Evolutionary conservation across 2,888 invertebrate genomes (phyloP).

Genomic region (Aphodius sticticus): DNA sequence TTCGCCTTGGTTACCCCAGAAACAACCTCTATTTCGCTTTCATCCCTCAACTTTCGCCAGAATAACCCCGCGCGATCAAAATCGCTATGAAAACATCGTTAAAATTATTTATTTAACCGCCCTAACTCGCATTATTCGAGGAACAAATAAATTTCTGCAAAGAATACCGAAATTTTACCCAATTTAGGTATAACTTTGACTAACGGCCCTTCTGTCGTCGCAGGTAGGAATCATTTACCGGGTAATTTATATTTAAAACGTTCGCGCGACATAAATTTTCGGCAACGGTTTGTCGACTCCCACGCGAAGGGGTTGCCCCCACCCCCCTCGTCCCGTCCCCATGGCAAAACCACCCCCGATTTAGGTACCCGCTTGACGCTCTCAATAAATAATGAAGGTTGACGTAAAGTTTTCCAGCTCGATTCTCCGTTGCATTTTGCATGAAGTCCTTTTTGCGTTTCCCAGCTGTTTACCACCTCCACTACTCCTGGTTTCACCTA

Average conservation of each 20-base stretch:
- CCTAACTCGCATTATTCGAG: not conserved
- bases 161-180: not conserved
- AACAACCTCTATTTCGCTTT: not conserved
- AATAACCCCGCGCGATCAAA: not conserved
- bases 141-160: not conserved
- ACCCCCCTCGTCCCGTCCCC: not conserved
- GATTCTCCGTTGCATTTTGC: not conserved
- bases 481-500: not conserved
- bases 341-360: not conserved
- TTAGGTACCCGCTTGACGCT: not conserved
- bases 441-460: not conserved
- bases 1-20: not conserved
- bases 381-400: not conserved
- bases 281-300: not conserved
- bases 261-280: not conserved
- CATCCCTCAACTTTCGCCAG: not conserved
- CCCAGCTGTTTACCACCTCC: not conserved
- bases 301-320: not conserved
- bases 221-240: not conserved
- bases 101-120: constrained; percentile 4
- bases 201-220: not conserved
- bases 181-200: not conserved
- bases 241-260: not conserved
- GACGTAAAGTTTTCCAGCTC: not conserved
- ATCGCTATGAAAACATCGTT: not conserved